A percentile compares a stretch with the other conserved stretches of the same genome.
Conservation (phyloP, 2,797 vertebrate genomes). For the Falco concolor region DNA sequence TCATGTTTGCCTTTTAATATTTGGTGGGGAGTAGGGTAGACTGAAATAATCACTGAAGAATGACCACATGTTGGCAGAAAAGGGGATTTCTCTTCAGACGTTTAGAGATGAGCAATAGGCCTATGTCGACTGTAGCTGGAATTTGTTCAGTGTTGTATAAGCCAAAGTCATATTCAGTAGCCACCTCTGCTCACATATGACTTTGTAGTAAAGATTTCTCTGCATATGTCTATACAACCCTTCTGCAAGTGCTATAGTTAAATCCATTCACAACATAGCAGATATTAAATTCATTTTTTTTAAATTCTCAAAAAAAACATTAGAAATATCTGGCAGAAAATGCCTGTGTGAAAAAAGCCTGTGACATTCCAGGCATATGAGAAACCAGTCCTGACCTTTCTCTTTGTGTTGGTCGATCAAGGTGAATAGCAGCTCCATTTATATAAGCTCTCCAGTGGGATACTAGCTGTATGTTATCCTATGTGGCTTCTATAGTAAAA, state of each 20-base stretch:
- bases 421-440: constrained; percentile 5
- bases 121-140: not conserved
- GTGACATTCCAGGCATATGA: constrained; percentile 3
- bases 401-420: not conserved
- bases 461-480: not conserved
- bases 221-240: not conserved
- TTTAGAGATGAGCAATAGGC: not conserved
- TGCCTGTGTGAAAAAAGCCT: not conserved
- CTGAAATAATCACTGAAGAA: constrained; percentile 4
- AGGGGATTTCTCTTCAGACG: constrained; percentile 14
- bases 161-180: not conserved
- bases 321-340: not conserved
- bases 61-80: not conserved
- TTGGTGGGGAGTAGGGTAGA: not conserved
- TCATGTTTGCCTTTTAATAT: constrained; percentile 17
- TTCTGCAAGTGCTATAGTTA: not conserved
- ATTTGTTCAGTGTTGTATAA: not conserved
- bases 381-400: constrained; percentile 25
- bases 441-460: not conserved
- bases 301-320: not conserved
- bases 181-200: not conserved
- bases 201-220: not conserved
- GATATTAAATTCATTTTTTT: not conserved
- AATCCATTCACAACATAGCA: not conserved
- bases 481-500: not conserved